Evolutionary conservation across 2,888 invertebrate genomes (phyloP).

Genomic region (Mycalesis mineus): DNA sequence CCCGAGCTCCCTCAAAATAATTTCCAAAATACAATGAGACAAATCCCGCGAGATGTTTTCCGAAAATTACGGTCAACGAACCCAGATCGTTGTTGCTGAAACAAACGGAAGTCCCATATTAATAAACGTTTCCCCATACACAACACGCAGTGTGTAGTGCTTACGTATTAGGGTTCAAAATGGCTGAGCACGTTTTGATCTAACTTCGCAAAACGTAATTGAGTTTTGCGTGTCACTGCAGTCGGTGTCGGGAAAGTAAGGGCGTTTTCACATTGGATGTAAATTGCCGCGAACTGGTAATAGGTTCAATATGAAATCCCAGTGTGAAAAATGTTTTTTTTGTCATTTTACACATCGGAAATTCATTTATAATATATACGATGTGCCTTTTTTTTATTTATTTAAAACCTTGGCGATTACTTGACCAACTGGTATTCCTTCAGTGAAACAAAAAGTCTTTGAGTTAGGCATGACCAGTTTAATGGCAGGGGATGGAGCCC

Average conservation of each 20-base stretch:
- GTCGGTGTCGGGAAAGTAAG: slow-evolving; percentile 9
- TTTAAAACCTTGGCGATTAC: too few species aligned
- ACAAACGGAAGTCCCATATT: slow-evolving; percentile 36
- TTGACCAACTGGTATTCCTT: too few species aligned
- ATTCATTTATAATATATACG: too few species aligned
- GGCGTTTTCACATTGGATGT: background rate
- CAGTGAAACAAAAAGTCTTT: too few species aligned
- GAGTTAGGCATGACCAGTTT: too few species aligned
- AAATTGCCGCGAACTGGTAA: too few species aligned
- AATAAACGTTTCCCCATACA: slow-evolving; percentile 37
- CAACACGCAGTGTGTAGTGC: background rate
- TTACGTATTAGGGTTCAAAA: slow-evolving; percentile 13
- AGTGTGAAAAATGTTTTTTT: too few species aligned
- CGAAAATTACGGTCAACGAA: slow-evolving; percentile 36
- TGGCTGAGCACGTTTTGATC: background rate
- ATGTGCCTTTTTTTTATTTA: too few species aligned
- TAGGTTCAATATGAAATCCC: too few species aligned
- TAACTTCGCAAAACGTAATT: slow-evolving; percentile 34
- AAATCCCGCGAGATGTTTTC: slow-evolving; percentile 17
- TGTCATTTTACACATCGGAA: too few species aligned
- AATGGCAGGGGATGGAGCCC: too few species aligned
- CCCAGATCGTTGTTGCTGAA: slow-evolving; percentile 20
- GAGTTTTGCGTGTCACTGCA: slow-evolving; percentile 46
- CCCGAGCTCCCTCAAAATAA: background rate
- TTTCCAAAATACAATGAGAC: slow-evolving; percentile 1